phyloP scores from a whole-genome alignment of 2,797 vertebrate species.

The Chaenodraco wilsoni region DNA sequence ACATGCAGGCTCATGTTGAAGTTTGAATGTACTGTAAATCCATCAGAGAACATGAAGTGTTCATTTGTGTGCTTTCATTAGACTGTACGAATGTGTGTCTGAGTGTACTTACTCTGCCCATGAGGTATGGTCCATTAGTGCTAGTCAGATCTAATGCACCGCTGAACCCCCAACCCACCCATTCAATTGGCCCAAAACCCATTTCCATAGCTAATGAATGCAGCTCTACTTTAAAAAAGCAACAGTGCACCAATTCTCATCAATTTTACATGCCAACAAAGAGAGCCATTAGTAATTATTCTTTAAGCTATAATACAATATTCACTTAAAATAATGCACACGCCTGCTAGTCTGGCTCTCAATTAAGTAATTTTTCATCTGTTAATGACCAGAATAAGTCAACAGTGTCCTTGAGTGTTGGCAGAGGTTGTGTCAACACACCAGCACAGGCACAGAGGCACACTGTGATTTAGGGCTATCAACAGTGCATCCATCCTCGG shows the following conservation, averaged over 20 bases:
- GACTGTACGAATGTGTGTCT: conserved; percentile 58
- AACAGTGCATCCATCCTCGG: conserved; percentile 80
- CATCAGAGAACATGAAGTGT: conserved; percentile 53
- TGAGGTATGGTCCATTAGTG: conserved; percentile 84
- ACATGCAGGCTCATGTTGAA: conserved; percentile 8
- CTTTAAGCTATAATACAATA: conserved; percentile 88
- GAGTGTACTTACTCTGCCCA: conserved; percentile 66
- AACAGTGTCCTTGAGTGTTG: conserved; percentile 88
- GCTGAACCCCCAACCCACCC: conserved; percentile 69
- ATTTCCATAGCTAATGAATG: conserved; percentile 92
- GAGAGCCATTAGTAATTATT: conserved; percentile 90
- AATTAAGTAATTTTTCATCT: conserved; percentile 93
- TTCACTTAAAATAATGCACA: conserved; percentile 92
- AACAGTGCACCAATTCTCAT: conserved; percentile 85
- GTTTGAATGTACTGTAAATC: conserved; percentile 43
- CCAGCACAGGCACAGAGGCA: conserved; percentile 61
- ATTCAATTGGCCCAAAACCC: conserved; percentile 85
- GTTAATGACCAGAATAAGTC: conserved; percentile 89
- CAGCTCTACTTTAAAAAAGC: conserved; percentile 84
- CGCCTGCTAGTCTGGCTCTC: conserved; percentile 86
- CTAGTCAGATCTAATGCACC: conserved; percentile 84
- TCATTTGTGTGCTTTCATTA: conserved; percentile 59
- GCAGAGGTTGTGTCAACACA: conserved; percentile 86
- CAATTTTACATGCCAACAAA: conserved; percentile 89
- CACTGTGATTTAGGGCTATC: conserved; percentile 85